Evolutionary conservation across 1,140 invertebrate species (phyloP), one percentile per base, ranked within the genome.

Genomic region (Sitodiplosis mosellana): DNA sequence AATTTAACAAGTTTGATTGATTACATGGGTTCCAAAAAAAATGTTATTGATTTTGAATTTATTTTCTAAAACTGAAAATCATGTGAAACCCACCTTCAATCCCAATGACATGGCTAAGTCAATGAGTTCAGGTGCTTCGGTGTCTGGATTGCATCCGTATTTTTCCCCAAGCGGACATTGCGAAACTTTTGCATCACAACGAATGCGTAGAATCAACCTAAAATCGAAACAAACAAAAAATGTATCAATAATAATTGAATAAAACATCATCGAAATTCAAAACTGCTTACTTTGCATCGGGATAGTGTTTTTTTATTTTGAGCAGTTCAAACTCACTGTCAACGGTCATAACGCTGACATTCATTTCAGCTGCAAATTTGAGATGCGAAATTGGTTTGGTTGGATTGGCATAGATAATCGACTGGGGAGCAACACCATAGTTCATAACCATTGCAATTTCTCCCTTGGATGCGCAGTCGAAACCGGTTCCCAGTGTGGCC

Each of bases 371-470:
- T 43, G 94, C 90, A 72, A 90, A 83, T 44, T 79, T 77, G 56
- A 99, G 83, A 64, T 93, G 92, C 17, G 87, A 90, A n/a, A 78
- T 75, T 49, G 87, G 88, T 63, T 98, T 98, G 54, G 91, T 91
- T 1, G 95, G 94, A 73, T 99, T 98, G 34, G 94, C 95, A 68
- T 93, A 98, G 55, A 99, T 92, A 49, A 99, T 94, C 52, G 82
- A 78, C 53, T 76, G 68, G 0, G 88, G 73, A 22, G 72, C 64
- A 0, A 95, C 85, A 19, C 85, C 88, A 33, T 89, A 59, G 14
- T 74, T 75, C 22, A 94, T 64, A 14, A 40, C 37, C 6, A 6
- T 40, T n/a, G 37, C 14, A 40, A 98, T 91, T 67, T 97, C 92
- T 41, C 67, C 76, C 68, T 93, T 94, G 46, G 90, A 95, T 40